Evolutionary conservation across 2,113 vertebrate genomes (phyloP).

Genomic region (Panthera tigris): DNA sequence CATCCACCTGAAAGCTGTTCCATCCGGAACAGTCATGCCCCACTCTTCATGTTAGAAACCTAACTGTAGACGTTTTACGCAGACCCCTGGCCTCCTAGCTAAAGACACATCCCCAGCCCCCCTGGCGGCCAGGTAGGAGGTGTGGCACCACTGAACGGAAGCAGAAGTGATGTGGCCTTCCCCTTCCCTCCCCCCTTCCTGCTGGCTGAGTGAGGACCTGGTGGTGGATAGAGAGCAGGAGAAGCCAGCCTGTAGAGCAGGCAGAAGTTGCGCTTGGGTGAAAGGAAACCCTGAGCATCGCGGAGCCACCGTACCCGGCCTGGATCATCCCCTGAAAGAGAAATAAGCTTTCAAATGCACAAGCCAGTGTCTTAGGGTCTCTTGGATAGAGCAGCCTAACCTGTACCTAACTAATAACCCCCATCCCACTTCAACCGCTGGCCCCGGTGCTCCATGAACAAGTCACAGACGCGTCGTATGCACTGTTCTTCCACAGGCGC

Average conservation of each 20-base stretch:
- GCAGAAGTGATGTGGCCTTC: neutral
- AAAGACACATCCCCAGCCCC: neutral
- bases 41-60: neutral
- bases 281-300: neutral
- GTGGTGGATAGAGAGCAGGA: neutral
- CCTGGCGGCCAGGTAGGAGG: neutral
- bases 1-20: neutral
- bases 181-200: neutral
- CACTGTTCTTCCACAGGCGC: neutral
- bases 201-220: neutral
- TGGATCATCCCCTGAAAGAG: neutral
- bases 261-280: accelerated
- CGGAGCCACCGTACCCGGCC: neutral
- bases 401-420: neutral
- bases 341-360: neutral
- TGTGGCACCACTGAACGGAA: neutral
- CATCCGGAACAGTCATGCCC: too few species aligned
- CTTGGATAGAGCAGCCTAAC: neutral
- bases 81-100: neutral
- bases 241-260: neutral
- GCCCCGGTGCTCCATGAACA: neutral
- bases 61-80: accelerated
- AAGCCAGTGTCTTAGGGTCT: neutral
- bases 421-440: too few species aligned
- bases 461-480: neutral